Base-by-base conservation (phyloP, 2,888 invertebrate species). In the Erebia palarica region DNA sequence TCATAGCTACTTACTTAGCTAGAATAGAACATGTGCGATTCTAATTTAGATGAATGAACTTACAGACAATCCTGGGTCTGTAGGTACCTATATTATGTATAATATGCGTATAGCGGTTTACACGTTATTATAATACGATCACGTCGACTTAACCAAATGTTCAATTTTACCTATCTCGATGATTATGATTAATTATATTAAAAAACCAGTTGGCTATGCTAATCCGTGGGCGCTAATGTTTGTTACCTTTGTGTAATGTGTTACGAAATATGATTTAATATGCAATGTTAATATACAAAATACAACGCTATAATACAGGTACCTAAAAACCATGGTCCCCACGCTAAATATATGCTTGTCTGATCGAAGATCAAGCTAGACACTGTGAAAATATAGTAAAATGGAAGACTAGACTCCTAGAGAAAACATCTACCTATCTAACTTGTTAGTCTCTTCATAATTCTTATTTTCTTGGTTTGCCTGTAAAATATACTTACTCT, bases 171-270 rank as follows among this genome's bases (percentile, higher is more conserved):
- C 60, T 73, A 73, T 67, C 67, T 55, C 69, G 73, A 73, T 59
- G 71, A 69, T 73, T 42, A 66, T 64, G 53, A 73, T 67, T 75
- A 73, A 75, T 72, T 74, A 70, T 71, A 73, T 72, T 68, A 60
- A 68, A 51, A 72, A 70, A 74, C 70, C 70, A 59, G 74, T 74
- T 69, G 49, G 55, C 63, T 71, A 70, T 72, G 69, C 51, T 66
- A 73, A 73, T 73, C 42, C 21, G 60, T 36, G 53, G 53, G 44
- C 58, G 59, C 64, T 63, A 67, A 53, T 64, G 61, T 64, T n/a
- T n/a, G n/a, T n/a, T 36, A 61, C 51, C 65, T 73, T 72, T 71
- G 71, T 70, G 68, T 70, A 74, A 70, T 61, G 65, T 60, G 69
- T 70, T 66, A 65, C 59, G 73, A 70, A 60, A 64, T 61, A 53